A percentile compares a stretch with the other conserved stretches of the same genome.
Evolutionary conservation across 2,797 vertebrate genomes (phyloP).

Genomic region (Gila robusta): DNA sequence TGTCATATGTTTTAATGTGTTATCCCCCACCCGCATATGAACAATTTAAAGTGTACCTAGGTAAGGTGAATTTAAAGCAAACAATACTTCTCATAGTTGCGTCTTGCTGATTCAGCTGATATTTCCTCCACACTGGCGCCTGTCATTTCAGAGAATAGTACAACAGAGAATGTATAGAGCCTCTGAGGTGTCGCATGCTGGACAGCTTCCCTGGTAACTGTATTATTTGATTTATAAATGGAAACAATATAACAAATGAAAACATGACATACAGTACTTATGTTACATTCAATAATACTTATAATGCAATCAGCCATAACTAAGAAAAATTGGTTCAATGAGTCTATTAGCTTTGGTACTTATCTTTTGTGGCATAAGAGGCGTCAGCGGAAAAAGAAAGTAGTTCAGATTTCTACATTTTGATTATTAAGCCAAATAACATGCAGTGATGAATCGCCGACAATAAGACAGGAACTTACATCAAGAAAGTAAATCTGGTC

Average conservation of each 20-base stretch:
- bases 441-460: neutral
- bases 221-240: slow-evolving; percentile 7
- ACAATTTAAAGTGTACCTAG: neutral
- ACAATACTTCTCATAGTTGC: slow-evolving; percentile 17
- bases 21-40: neutral
- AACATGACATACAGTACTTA: neutral
- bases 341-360: neutral
- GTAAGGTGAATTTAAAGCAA: slow-evolving; percentile 17
- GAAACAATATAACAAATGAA: slow-evolving; percentile 25
- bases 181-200: slow-evolving; percentile 1
- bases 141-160: slow-evolving; percentile 34
- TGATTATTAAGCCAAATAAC: neutral
- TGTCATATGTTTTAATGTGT: neutral
- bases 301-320: neutral
- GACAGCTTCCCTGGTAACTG: slow-evolving; percentile 4
- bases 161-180: slow-evolving; percentile 19
- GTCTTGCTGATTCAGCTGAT: slow-evolving; percentile 31
- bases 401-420: neutral
- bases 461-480: slow-evolving; percentile 21
- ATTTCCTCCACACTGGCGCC: slow-evolving; percentile 6
- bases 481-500: slow-evolving; percentile 41
- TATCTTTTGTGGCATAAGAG: neutral
- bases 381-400: neutral
- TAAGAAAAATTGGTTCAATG: neutral
- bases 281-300: slow-evolving; percentile 3